Evolutionary conservation across 2,888 invertebrate species (phyloP), one percentile per base, ranked within the genome.

Genomic region (Amphipoea oculea): DNA sequence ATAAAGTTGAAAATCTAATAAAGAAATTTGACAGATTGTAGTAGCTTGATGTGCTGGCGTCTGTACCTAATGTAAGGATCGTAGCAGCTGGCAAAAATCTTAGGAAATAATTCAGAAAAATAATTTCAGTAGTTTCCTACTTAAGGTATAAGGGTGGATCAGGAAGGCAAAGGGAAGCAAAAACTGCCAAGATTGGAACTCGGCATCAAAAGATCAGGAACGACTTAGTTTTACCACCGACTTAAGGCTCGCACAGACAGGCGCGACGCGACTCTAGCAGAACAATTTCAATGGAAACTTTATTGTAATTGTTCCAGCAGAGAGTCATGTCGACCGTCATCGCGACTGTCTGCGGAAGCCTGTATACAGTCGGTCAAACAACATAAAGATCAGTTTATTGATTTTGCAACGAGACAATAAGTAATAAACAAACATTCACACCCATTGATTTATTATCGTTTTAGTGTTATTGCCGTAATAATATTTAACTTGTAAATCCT

Each of bases 341-440:
- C 45, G 5, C 51, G 51, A 2, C 17, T 51, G 51, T 51, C 20
- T 20, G 2, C 20, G 51, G 51, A 6, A 54, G 54, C 3, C 54
- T 54, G 20, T 54, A 54, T 54, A 20, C 54, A 54, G 20, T 54
- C 54, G 6, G 54, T 20, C 17, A 48, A 62, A 40, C 20, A 60
- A 48, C 5, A 51, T 29, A 57, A 36, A 57, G 3, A 54, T 45
- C 20, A 9, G 23, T 63, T 65, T 14, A 48, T 45, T 57, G 36
- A 36, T 66, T n/a, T 36, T n/a, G 65, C 12, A 48, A 29, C n/a
- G 54, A 54, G 20, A 45, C 6, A 51, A 42, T 60, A 12, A 29
- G n/a, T 14, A n/a, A 48, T 67, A 76, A 78, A 76, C 12, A 76
- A 67, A 78, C 40, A 17, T 78, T 78, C 60, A 48, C 76, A 76